These are phyloP conservation scores for Lysandra bellargus DNA, from an alignment of 2,888 invertebrate genomes.

Conservation along the genomic window DNA sequence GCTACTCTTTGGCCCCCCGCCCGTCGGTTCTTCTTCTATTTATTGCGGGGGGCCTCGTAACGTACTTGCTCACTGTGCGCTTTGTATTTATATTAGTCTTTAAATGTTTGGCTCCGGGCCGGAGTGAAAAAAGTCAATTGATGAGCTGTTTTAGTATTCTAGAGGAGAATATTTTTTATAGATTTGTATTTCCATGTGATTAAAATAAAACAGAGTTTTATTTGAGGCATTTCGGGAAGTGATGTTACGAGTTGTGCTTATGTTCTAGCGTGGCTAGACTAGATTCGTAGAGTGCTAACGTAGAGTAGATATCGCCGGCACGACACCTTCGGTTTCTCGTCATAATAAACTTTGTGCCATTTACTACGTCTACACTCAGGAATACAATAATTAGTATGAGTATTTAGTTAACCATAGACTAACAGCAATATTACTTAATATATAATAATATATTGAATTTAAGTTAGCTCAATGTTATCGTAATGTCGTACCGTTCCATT, in stretches of 20 bases:
- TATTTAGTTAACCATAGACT: constrained; percentile 70
- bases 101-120: constrained; percentile 46
- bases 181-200: constrained; percentile 72
- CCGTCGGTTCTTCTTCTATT: constrained; percentile 51
- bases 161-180: constrained; percentile 69
- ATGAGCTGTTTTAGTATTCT: constrained; percentile 62
- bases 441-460: constrained; percentile 72
- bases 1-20: constrained; percentile 44
- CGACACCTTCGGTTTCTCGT: constrained; percentile 68
- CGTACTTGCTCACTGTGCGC: constrained; percentile 71
- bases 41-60: constrained; percentile 58
- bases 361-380: constrained; percentile 67
- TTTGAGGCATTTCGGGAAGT: constrained; percentile 76
- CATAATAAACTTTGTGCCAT: constrained; percentile 78
- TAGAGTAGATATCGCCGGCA: constrained; percentile 49
- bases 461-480: constrained; percentile 79
- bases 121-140: constrained; percentile 66
- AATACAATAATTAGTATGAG: constrained; percentile 60
- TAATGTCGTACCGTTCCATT: constrained; percentile 77
- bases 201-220: constrained; percentile 79
- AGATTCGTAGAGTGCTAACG: constrained; percentile 54
- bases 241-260: constrained; percentile 70
- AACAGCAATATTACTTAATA: constrained; percentile 79
- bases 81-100: constrained; percentile 69
- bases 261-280: constrained; percentile 74